Evolutionary conservation across 2,113 vertebrate genomes (phyloP), one percentile per base, ranked within the genome.

Genomic region (Girardinichthys multiradiatus): DNA sequence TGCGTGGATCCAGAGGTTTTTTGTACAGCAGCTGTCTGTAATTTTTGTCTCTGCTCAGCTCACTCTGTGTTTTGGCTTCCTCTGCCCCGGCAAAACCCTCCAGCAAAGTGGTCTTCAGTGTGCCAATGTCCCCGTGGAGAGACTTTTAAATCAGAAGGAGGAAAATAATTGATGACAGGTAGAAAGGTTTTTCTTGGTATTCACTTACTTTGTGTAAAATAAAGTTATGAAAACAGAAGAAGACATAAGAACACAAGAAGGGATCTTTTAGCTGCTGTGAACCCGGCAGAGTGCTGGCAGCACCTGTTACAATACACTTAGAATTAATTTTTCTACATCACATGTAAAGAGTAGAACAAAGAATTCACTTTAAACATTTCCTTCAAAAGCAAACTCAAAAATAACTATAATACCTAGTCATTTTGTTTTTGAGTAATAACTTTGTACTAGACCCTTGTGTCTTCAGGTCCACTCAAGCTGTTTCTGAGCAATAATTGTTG

Each of bases 21-120:
- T 97, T 97, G 82, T 97, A 98, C 9, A 99, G 94, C 57, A 99
- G 86, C 64, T 95, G 96, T 39, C 96, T 93, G 83, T 99, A 99
- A 0, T 92, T 92, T 0, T 83, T 93, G 83, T 96, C 95, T 26
- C 26, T 86, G 79, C 95, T 94, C 62, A 96, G 94, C 66, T 96
- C 95, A 0, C 92, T 95, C 83, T 97, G 96, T 27, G 96, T 92
- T 82, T 90, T 95, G 24, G 96, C 96, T 65, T 99, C 98, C 78
- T 98, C 96, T 0, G 95, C 94, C 6, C 96, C 96, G 4, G 96
- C 96, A 85, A 99, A 98, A 7, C 96, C 97, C 86, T 99, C 97
- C 77, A 99, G 92, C 59, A 98, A 80, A 4, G 93, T 94, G 24
- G 96, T 99, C 91, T 99, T 99, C 87, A 99, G 88, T 15, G 90